Conservation (phyloP, 1,140 invertebrate species). For the Euura saliciscinereae region DNA sequence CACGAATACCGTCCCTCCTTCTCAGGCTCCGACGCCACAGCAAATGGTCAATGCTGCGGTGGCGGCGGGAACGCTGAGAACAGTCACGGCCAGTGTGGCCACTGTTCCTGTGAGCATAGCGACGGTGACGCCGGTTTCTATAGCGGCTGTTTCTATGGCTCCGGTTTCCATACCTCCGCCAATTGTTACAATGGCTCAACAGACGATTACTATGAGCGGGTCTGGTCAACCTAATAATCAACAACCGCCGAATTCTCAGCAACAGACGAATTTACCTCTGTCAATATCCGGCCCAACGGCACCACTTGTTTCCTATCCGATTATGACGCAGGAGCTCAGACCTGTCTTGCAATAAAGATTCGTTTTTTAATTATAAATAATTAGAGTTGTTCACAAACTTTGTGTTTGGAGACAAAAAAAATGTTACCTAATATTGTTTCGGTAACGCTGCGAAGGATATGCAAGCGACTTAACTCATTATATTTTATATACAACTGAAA, state of each 20-base stretch:
- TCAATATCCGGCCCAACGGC: constrained; percentile 64
- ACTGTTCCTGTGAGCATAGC: constrained; percentile 71
- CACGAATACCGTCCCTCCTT: constrained; percentile 61
- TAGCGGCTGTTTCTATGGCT: constrained; percentile 65
- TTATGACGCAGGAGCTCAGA: constrained; percentile 68
- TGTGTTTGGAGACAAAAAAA: constrained; percentile 27
- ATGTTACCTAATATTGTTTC: constrained; percentile 29
- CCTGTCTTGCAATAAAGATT: constrained; percentile 51
- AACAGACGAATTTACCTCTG: constrained; percentile 54
- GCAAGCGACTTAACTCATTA: too few relatives aligned
- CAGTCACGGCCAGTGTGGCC: constrained; percentile 67
- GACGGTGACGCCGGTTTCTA: constrained; percentile 63
- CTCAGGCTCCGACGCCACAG: constrained; percentile 57
- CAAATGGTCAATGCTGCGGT: constrained; percentile 59
- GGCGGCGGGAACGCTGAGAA: constrained; percentile 61
- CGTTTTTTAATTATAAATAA: background rate
- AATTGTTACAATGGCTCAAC: constrained; percentile 66
- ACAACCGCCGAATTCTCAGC: constrained; percentile 52
- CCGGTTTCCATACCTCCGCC: constrained; percentile 64
- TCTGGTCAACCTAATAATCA: constrained; percentile 52
- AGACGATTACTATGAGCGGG: constrained; percentile 57
- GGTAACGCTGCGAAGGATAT: too few relatives aligned
- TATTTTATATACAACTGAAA: too few relatives aligned
- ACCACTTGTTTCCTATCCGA: constrained; percentile 74
- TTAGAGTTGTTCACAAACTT: too few relatives aligned